phyloP scores from a whole-genome alignment of 2,888 invertebrate genomes.

The Cabera pusaria region DNA sequence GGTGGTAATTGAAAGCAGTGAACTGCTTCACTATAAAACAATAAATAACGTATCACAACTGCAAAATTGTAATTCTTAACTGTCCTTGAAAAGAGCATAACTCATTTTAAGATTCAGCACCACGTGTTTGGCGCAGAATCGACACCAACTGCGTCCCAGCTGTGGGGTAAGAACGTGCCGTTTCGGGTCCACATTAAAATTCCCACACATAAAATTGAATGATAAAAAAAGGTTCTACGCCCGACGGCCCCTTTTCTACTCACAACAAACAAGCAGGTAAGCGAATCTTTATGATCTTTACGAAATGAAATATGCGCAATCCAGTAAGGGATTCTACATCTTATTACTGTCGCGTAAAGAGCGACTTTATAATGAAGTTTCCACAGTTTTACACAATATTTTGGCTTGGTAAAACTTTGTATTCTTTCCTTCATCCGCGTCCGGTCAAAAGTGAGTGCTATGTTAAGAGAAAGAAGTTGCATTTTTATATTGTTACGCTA shows the following conservation, averaged over 20 bases:
- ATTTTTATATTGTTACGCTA: conserved; percentile 41
- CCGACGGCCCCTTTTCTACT: conserved; percentile 69
- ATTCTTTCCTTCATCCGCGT: conserved; percentile 52
- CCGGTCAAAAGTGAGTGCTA: conserved; percentile 47
- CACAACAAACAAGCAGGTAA: conserved; percentile 82
- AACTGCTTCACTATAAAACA: conserved; percentile 59
- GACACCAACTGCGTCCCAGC: conserved; percentile 71
- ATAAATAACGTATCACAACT: conserved; percentile 45
- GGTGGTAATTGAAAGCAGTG: conserved; percentile 69
- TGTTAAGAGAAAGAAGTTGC: conserved; percentile 39
- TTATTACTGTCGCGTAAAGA: conserved; percentile 61
- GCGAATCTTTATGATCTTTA: conserved; percentile 75
- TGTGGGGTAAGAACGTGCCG: conserved; percentile 78
- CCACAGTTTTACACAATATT: conserved; percentile 51
- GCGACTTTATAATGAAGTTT: conserved; percentile 53
- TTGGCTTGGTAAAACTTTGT: conserved; percentile 55
- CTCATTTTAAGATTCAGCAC: conserved; percentile 51
- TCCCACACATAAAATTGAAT: conserved; percentile 80
- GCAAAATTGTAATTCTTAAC: conserved; percentile 39
- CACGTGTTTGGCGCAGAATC: conserved; percentile 72
- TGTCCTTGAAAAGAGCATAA: conserved; percentile 39
- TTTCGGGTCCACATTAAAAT: conserved; percentile 75
- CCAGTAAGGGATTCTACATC: conserved; percentile 65
- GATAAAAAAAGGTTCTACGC: conserved; percentile 66
- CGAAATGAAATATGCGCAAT: conserved; percentile 70